Percentiles rank a stretch among this genome's conserved stretches.
phyloP scores from a whole-genome alignment of 1,140 invertebrate genomes.

The Trichoplusia ni region DNA sequence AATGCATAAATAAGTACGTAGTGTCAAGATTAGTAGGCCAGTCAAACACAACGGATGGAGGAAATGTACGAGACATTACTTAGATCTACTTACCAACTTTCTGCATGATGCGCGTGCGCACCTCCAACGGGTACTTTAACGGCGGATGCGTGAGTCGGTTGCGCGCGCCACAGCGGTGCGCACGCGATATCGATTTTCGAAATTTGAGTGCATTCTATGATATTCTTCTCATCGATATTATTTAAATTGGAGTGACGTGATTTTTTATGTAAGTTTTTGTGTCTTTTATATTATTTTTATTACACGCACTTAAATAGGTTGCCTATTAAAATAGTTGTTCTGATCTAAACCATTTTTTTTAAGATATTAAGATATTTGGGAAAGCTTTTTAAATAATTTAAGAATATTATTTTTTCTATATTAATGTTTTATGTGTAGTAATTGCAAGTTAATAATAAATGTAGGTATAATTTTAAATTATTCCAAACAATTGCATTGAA shows the following conservation, averaged over 20 bases:
- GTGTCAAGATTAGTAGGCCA: no score
- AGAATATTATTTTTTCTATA: no score
- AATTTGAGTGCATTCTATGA: conserved; percentile 9
- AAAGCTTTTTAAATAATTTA: no score
- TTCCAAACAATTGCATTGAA: no score
- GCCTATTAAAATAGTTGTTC: no score
- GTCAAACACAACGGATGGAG: background rate
- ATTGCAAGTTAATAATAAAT: no score
- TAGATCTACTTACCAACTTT: conserved; percentile 16
- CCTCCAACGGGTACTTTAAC: background rate
- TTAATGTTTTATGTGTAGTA: no score
- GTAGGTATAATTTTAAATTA: no score
- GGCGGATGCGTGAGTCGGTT: conserved; percentile 42
- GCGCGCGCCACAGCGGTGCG: conserved; percentile 44
- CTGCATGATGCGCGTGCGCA: conserved; percentile 19
- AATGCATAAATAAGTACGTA: no score
- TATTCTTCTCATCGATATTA: conserved; percentile 12
- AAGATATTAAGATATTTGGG: no score
- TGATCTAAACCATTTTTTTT: no score
- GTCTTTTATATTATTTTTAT: background rate
- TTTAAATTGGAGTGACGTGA: conserved; percentile 20
- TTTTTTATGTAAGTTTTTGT: conserved; percentile 24
- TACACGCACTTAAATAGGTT: background rate
- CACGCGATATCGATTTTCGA: conserved; percentile 37
- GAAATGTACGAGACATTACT: conserved; percentile 3